These are phyloP conservation scores for Chrysomela aeneicollis DNA, from an alignment of 2,888 invertebrate species.

Conservation along the genomic window DNA sequence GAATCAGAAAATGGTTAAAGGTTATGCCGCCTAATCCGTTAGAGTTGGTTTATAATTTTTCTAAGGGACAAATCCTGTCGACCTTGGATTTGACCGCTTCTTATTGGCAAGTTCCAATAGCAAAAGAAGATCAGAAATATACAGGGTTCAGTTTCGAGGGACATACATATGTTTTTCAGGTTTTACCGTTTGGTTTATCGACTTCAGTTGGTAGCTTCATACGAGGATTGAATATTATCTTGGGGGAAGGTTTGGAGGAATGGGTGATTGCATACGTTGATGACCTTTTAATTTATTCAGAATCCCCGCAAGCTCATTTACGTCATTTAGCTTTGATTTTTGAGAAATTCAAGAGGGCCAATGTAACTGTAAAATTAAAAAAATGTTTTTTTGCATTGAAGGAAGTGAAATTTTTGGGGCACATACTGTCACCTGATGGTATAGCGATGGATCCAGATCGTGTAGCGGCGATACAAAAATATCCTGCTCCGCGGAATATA, in stretches of 20 bases:
- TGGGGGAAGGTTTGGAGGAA: background rate
- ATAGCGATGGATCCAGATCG: no score
- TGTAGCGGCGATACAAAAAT: conserved; percentile 20
- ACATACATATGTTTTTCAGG: conserved; percentile 18
- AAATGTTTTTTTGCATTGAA: conserved; percentile 15
- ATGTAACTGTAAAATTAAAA: conserved; percentile 19
- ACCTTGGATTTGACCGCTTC: conserved; percentile 1
- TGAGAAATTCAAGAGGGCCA: conserved; percentile 10
- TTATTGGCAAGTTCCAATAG: background rate
- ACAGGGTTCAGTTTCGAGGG: background rate
- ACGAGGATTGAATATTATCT: conserved; percentile 3
- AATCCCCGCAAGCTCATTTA: conserved; percentile 8
- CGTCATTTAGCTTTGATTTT: conserved; percentile 18
- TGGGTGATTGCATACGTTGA: conserved; percentile 14
- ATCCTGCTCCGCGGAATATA: conserved; percentile 23
- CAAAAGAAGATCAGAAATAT: conserved; percentile 2
- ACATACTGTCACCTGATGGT: conserved; percentile 14
- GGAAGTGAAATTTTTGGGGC: conserved; percentile 15
- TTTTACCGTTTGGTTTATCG: conserved; percentile 16
- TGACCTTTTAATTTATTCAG: conserved; percentile 18
- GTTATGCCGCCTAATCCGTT: conserved; percentile 12
- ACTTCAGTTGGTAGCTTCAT: conserved; percentile 21
- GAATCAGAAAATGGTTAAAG: conserved; percentile 10
- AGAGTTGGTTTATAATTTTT: conserved; percentile 12
- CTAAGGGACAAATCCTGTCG: background rate